Conservation (phyloP, 2,113 vertebrate species). For the Mus musculus region GRCm39 chr2:157805501-157806000, state of each 20-base stretch:
- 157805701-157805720: background rate
- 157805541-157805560: background rate
- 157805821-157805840: background rate
- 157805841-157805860: background rate
- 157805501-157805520: background rate
- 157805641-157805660: background rate
- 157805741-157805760: background rate
- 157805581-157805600: background rate
- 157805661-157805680: background rate
- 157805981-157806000: conserved; percentile 2
- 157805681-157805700: background rate
- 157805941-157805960: conserved; percentile 9
- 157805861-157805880: background rate
- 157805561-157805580: background rate
- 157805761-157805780: background rate
- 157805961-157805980: background rate
- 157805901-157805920: conserved; percentile 17
- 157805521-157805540: background rate
- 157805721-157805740: background rate
- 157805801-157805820: background rate
- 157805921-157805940: background rate
- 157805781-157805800: background rate
- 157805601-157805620: background rate
- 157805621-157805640: background rate
- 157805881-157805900: background rate